phyloP scores from a whole-genome alignment of 2,113 vertebrate genomes.

The Emberiza fucata region DNA sequence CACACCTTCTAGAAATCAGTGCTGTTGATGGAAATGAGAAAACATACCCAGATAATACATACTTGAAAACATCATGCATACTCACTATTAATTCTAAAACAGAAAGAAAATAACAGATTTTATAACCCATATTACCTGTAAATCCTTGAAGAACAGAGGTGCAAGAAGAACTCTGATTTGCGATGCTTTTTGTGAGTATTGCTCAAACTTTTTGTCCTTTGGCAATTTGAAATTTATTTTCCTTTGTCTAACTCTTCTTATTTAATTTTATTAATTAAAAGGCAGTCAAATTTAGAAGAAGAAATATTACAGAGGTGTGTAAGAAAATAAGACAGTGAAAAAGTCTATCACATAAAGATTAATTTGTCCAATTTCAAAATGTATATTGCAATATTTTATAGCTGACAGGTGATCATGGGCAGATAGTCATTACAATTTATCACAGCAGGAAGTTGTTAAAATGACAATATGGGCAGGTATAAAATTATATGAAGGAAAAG shows the following conservation, averaged over 20 bases:
- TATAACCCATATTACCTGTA: background rate
- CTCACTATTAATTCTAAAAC: background rate
- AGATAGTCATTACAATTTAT: constrained; percentile 64
- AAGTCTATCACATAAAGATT: constrained; percentile 47
- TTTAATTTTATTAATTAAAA: constrained; percentile 48
- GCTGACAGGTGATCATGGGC: constrained; percentile 56
- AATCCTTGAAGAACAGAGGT: background rate
- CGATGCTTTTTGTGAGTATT: background rate
- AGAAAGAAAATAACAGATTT: background rate
- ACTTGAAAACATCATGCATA: background rate
- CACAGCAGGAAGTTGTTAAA: constrained; percentile 56
- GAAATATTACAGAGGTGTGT: constrained; percentile 19
- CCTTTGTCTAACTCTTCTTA: constrained; percentile 1
- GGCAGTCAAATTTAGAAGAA: constrained; percentile 27
- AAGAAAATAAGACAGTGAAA: constrained; percentile 25
- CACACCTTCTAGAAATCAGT: background rate
- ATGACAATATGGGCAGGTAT: constrained; percentile 27
- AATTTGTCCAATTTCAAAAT: constrained; percentile 62
- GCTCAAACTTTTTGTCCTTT: background rate
- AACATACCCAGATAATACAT: background rate
- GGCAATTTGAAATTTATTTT: constrained; percentile 20
- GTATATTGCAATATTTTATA: constrained; percentile 61
- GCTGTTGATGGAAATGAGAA: background rate
- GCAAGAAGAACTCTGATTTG: background rate
- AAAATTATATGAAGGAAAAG: constrained; percentile 38